These are phyloP conservation scores for Drosophila stalkeri DNA, from an alignment of 2,888 invertebrate genomes.

Conservation along the genomic window DNA sequence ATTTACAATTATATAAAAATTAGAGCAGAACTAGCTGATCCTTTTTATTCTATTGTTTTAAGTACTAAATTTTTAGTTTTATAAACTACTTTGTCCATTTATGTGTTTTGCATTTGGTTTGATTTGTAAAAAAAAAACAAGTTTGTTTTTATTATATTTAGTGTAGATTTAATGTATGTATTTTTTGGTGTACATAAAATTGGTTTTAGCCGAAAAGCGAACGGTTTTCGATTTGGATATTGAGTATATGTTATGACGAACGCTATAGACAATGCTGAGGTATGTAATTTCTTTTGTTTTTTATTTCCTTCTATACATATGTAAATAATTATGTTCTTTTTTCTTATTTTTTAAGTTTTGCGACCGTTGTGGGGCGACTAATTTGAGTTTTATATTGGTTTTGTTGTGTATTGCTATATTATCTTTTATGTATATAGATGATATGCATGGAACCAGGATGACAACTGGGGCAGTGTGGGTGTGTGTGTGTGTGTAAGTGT, in stretches of 20 bases:
- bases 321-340: background rate
- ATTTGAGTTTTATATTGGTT: conserved; percentile 7
- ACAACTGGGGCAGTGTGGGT: conserved; percentile 37
- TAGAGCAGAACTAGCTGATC: conserved; percentile 9
- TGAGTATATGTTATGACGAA: conserved; percentile 36
- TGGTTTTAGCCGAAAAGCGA: conserved; percentile 38
- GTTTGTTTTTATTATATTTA: conserved; percentile 8
- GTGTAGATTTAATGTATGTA: conserved; percentile 39
- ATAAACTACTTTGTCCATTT: conserved; percentile 4
- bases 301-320: background rate
- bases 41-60: background rate
- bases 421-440: conserved; percentile 8
- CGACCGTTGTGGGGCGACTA: conserved; percentile 12
- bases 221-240: conserved; percentile 17
- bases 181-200: conserved; percentile 58
- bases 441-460: conserved; percentile 17
- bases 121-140: conserved; percentile 16
- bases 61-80: conserved; percentile 13
- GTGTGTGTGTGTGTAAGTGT: conserved; percentile 2
- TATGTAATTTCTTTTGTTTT: conserved; percentile 12
- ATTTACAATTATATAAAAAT: conserved; percentile 13
- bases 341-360: conserved; percentile 19
- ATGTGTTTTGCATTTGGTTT: conserved; percentile 2
- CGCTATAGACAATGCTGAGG: conserved; percentile 30
- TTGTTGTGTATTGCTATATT: background rate